A percentile compares a stretch with the other conserved stretches of the same genome.
Evolutionary conservation across 2,113 vertebrate species (phyloP).

Genomic region (human (Homo sapiens)): DNA sequence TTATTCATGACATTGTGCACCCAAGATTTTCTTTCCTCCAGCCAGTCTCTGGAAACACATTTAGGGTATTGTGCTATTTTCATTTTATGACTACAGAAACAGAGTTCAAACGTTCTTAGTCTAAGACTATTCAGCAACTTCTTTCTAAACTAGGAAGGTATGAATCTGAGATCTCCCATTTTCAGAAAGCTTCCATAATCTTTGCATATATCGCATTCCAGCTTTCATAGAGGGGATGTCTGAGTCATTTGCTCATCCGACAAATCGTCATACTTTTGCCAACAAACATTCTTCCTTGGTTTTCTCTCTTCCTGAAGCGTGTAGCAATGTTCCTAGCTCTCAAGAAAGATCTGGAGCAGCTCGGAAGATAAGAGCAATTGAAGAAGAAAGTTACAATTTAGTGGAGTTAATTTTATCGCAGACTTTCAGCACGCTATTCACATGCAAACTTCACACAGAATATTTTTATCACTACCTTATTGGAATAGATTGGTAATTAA

Average conservation of each 20-base stretch:
- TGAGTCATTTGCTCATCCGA: conserved; percentile 54
- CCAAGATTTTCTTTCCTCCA: not conserved
- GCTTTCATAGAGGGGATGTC: conserved; percentile 52
- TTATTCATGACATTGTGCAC: not conserved
- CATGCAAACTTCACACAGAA: not conserved
- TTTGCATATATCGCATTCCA: not conserved
- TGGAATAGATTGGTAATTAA: conserved; percentile 15
- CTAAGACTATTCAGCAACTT: not conserved
- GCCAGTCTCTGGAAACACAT: not conserved
- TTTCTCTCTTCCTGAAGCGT: not conserved
- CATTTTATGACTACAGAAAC: conserved; percentile 48
- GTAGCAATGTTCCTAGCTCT: not conserved
- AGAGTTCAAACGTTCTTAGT: conserved; percentile 38
- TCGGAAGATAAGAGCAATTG: not conserved
- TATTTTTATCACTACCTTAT: conserved; percentile 41
- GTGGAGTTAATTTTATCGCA: not conserved
- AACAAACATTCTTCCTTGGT: conserved; percentile 25
- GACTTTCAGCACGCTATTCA: not conserved
- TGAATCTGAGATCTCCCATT: not conserved
- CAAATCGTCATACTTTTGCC: conserved; percentile 49
- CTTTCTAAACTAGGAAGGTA: conserved; percentile 22
- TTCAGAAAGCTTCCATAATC: conserved; percentile 13
- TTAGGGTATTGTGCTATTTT: not conserved
- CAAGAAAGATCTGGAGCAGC: not conserved
- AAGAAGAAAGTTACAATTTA: not conserved